Conservation (phyloP, 2,797 vertebrate species). For the Sebastolobus alascanus region DNA sequence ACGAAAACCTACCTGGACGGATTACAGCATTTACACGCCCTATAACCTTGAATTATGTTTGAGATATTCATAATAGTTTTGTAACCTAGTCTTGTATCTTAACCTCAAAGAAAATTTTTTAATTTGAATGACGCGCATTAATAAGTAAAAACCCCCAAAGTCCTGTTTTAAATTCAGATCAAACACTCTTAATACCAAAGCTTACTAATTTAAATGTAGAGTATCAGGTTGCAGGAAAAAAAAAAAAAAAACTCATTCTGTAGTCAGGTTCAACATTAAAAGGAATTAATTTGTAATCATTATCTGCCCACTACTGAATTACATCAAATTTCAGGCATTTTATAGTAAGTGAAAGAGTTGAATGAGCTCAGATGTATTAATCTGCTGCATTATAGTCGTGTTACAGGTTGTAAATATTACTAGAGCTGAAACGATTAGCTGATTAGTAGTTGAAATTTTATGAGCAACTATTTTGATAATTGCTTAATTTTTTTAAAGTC, state of each 20-base stretch:
- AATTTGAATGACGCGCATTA: conserved; percentile 25
- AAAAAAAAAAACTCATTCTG: not conserved
- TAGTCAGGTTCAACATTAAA: conserved; percentile 35
- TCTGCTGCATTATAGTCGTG: not conserved
- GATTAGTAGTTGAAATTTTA: not conserved
- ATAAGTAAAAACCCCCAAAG: conserved; percentile 25
- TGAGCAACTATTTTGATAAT: not conserved
- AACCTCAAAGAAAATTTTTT: conserved; percentile 27
- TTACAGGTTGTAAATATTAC: not conserved
- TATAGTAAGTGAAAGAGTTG: not conserved
- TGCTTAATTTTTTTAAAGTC: not conserved
- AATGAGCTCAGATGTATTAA: conserved; percentile 4
- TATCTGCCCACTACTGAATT: not conserved
- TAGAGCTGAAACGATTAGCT: not conserved
- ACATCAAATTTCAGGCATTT: conserved; percentile 12
- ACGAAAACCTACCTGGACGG: conserved; percentile 6
- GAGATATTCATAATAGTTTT: not conserved
- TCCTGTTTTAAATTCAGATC: conserved; percentile 38
- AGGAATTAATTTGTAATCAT: conserved; percentile 37
- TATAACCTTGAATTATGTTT: not conserved
- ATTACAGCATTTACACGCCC: not conserved
- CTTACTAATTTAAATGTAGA: conserved; percentile 16
- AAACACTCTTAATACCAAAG: conserved; percentile 18
- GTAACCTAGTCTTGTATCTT: not conserved
- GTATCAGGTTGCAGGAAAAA: conserved; percentile 12